These are phyloP conservation scores for Phyllopteryx taeniolatus DNA, from an alignment of 2,113 vertebrate species.

Conservation along the genomic window DNA sequence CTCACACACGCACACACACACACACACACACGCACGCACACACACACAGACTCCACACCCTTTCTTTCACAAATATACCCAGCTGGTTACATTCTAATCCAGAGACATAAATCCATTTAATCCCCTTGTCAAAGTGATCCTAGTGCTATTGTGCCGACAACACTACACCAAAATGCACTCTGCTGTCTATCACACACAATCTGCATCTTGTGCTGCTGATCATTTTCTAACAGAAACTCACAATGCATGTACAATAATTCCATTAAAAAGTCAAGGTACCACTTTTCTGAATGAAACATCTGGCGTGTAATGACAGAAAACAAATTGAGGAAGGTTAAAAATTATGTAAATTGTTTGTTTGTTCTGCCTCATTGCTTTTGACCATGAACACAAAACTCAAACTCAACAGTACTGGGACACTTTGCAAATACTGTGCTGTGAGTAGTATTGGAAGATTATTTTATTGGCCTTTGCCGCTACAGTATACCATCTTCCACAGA, in stretches of 20 bases:
- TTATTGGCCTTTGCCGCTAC: not conserved
- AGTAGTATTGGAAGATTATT: not conserved
- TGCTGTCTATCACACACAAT: conserved; percentile 52
- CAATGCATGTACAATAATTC: conserved; percentile 32
- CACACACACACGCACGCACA: conserved; percentile 31
- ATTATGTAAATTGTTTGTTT: conserved; percentile 18
- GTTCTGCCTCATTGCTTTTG: not conserved
- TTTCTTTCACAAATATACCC: conserved; percentile 64
- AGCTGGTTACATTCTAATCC: conserved; percentile 74
- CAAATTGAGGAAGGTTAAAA: conserved; percentile 9
- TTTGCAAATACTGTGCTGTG: not conserved
- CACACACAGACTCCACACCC: conserved; percentile 15
- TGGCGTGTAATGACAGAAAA: conserved; percentile 14
- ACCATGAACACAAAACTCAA: conserved; percentile 3
- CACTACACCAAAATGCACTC: conserved; percentile 63
- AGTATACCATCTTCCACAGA: not conserved
- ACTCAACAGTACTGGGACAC: not conserved
- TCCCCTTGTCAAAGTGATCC: conserved; percentile 70
- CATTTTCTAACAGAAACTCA: conserved; percentile 16
- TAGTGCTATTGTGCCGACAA: conserved; percentile 66
- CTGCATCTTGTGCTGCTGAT: conserved; percentile 40
- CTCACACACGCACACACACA: conserved; percentile 22
- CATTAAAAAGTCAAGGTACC: conserved; percentile 30
- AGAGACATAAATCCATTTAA: conserved; percentile 69
- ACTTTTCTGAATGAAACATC: conserved; percentile 36